A percentile compares a stretch with the other conserved stretches of the same genome.
Conservation (phyloP, 2,888 invertebrate genomes). For the Anticlea derivata region DNA sequence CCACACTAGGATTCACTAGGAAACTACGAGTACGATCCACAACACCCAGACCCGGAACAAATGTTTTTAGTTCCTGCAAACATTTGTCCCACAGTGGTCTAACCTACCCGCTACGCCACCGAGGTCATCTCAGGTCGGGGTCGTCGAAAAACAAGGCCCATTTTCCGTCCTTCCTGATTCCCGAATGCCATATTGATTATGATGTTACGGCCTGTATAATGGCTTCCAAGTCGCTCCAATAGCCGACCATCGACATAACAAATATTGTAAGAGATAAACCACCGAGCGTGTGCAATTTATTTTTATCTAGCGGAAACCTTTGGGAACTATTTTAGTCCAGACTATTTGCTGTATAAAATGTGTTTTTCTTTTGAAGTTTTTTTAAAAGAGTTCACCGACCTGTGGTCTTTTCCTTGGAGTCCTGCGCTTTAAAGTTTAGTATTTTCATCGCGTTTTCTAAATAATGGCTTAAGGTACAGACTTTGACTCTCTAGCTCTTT, state of each 20-base stretch:
- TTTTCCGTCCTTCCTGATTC: not conserved
- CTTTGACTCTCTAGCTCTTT: no score
- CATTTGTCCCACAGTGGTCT: no score
- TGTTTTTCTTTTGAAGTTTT: not conserved
- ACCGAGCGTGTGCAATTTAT: constrained; percentile 11
- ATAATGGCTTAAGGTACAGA: no score
- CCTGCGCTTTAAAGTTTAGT: no score
- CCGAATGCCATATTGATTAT: constrained; percentile 11
- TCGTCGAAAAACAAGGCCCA: not conserved
- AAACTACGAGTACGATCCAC: no score
- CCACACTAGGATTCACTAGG: no score
- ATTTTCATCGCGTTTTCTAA: no score
- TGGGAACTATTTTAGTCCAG: not conserved
- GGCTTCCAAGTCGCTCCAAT: constrained; percentile 6
- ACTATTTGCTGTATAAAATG: not conserved
- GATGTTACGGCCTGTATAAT: constrained; percentile 7
- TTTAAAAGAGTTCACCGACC: not conserved
- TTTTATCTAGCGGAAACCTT: constrained; percentile 6
- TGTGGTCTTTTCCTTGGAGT: not conserved
- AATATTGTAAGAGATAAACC: constrained; percentile 19
- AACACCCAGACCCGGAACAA: no score
- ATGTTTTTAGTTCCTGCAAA: no score
- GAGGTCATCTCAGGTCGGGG: no score
- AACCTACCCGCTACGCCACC: no score
- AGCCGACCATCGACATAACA: constrained; percentile 10